phyloP scores from a whole-genome alignment of 2,113 vertebrate species.

The Capra hircus region DNA sequence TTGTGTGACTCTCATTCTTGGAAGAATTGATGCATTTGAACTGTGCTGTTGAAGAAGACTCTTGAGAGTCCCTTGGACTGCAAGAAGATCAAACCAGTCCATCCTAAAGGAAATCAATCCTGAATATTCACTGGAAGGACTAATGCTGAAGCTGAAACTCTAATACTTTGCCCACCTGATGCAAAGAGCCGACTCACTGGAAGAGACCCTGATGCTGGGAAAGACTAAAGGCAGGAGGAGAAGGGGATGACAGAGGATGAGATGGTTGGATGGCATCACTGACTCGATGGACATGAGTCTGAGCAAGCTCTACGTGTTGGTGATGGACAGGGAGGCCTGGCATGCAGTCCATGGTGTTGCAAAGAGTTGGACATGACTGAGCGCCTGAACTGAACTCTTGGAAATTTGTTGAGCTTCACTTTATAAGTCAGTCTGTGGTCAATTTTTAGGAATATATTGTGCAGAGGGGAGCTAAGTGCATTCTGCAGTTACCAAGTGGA shows the following conservation, averaged over 20 bases:
- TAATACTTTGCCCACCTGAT: background rate
- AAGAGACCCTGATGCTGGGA: background rate
- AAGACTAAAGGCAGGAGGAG: background rate
- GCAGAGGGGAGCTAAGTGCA: background rate
- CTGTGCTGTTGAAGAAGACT: background rate
- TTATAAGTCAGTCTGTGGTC: background rate
- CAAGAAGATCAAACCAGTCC: background rate
- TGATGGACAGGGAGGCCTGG: background rate
- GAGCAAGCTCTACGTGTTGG: rapidly evolving
- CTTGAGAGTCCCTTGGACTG: background rate
- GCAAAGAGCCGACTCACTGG: background rate
- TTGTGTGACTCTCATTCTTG: background rate
- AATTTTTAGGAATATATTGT: background rate
- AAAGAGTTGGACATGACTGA: background rate
- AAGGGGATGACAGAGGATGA: background rate
- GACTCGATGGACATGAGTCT: background rate
- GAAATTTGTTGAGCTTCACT: background rate
- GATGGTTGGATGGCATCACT: background rate
- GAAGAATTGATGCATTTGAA: background rate
- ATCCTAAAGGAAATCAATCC: background rate
- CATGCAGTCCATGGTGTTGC: background rate
- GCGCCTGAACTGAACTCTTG: background rate
- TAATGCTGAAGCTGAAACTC: background rate
- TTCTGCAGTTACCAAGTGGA: background rate
- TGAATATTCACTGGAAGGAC: background rate